A percentile compares a stretch with the other conserved stretches of the same genome.
These are phyloP conservation scores for Coptodon bakossiorum DNA, from an alignment of 2,113 vertebrate genomes.

Conservation along the genomic window DNA sequence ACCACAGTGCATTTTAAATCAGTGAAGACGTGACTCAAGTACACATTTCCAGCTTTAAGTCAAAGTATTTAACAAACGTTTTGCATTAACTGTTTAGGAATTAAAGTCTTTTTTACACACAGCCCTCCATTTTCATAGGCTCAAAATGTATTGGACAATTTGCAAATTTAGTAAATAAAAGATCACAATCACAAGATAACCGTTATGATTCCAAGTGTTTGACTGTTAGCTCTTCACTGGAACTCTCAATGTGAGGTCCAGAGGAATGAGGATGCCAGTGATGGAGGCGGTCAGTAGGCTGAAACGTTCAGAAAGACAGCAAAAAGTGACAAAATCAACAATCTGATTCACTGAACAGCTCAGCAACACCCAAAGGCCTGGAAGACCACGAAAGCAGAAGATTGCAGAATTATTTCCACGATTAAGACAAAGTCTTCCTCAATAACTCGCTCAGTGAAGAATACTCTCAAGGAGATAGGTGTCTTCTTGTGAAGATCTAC, in stretches of 20 bases:
- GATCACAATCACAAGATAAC: background rate
- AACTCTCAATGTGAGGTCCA: background rate
- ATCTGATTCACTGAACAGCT: background rate
- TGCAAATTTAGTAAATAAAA: background rate
- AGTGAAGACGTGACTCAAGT: background rate
- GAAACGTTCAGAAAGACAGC: background rate
- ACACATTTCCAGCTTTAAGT: background rate
- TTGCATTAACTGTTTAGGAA: background rate
- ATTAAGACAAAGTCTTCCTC: background rate
- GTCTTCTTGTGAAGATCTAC: background rate
- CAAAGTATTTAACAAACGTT: background rate
- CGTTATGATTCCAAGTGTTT: background rate
- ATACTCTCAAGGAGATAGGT: background rate
- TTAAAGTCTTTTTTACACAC: background rate
- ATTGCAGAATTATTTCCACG: background rate
- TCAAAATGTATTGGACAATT: background rate
- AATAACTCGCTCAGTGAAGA: background rate
- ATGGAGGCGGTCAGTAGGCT: fast-evolving
- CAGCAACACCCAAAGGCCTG: background rate
- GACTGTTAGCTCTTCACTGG: background rate
- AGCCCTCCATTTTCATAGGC: background rate
- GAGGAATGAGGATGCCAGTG: background rate
- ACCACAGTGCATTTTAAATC: background rate
- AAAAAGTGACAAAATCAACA: background rate
- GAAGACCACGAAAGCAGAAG: background rate